Base-by-base conservation (phyloP, 2,113 vertebrate genomes). In the Galeopterus variegatus region DNA sequence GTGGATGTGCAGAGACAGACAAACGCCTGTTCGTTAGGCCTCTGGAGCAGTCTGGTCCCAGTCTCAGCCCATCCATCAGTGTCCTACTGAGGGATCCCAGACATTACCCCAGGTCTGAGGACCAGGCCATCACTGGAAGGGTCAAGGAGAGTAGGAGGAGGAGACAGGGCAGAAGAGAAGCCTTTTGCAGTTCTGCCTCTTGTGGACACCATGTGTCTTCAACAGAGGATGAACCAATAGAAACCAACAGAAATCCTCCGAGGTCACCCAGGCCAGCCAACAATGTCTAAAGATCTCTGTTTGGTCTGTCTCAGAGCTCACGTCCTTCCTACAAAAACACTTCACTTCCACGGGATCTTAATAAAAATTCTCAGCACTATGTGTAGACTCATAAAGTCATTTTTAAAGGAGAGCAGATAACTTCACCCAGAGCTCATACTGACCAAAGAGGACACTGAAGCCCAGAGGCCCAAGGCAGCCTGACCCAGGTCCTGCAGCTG, bases 161-260 rank as follows among this genome's bases (percentile, higher is more conserved):
- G 24, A n/a, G 19, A 14, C 0, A 3, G 52, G 36, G 23, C 26
- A 33, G 50, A 75, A 60, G 10, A 48, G 19, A 69, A 23, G 26
- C 6, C 60, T 41, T 41, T 41, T 14, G 1, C 6, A 50, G 1
- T 26, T 64, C 31, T 33, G 24, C 18, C 82, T 73, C 41, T 0
- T 8, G 33, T 48, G 33, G 56, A 19, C 0, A 4, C 54, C 28
- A 1, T 0, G 2, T 6, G 2, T 15, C 83, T 79, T 58, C 41
- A 50, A 4, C 1, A 1, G 33, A 31, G 0, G 19, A 52, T 24
- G 10, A 0, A 26, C 13, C 8, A 1, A 45, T 1, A 65, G 60
- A 52, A 85, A 60, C 14, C 8, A 41, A 41, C 41, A 41, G 41
- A 41, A 41, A 41, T 41, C 41, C 41, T 41, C 41, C 41, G 41